Evolutionary conservation across 2,888 invertebrate genomes (phyloP).

Genomic region (Seira ritae): DNA sequence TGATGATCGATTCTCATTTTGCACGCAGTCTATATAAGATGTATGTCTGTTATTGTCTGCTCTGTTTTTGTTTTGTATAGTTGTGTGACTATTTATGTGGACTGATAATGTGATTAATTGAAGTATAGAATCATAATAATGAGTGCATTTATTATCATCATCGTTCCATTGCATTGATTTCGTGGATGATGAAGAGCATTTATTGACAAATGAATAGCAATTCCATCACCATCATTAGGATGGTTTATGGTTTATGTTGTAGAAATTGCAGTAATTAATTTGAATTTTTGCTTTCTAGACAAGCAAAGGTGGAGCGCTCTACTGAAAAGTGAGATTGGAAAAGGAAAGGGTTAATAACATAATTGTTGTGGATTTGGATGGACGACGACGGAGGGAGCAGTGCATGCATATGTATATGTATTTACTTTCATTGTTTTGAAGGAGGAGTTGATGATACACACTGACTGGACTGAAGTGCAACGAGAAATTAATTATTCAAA

Average conservation of each 20-base stretch:
- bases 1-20: not conserved
- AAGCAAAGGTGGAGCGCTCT: not conserved
- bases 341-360: not conserved
- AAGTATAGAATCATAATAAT: not conserved
- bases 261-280: slow-evolving; percentile 15
- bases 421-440: no score
- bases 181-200: no score
- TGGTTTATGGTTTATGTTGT: not conserved
- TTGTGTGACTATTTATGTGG: not conserved
- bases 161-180: no score
- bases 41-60: not conserved
- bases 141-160: not conserved
- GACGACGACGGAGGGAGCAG: no score
- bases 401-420: no score
- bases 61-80: not conserved
- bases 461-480: no score
- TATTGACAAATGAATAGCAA: no score
- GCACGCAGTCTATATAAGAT: not conserved
- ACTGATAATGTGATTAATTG: no score
- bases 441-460: no score
- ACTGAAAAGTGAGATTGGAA: slow-evolving; percentile 16
- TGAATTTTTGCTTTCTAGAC: slow-evolving; percentile 13
- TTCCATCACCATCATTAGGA: no score
- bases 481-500: no score
- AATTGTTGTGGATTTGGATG: no score